These are phyloP conservation scores for Limonius californicus DNA, from an alignment of 1,140 invertebrate species.

Conservation along the genomic window DNA sequence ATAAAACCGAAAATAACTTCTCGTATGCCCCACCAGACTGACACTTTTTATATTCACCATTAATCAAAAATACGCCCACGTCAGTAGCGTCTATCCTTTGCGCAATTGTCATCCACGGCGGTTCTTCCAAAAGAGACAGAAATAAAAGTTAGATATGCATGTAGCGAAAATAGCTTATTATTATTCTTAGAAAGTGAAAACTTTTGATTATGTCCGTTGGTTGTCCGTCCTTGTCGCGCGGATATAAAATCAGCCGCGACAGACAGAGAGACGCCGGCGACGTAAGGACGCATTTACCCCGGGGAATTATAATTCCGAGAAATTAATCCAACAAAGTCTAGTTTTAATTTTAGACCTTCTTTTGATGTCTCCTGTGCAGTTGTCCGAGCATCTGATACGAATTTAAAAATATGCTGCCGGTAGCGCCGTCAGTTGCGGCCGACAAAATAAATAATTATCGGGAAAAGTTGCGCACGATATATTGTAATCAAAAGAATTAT, in stretches of 20 bases:
- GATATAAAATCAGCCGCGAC: not conserved
- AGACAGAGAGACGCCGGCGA: not conserved
- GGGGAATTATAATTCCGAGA: constrained; percentile 30
- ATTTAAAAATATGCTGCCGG: constrained; percentile 2
- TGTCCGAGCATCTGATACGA: constrained; percentile 14
- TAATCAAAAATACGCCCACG: constrained; percentile 38
- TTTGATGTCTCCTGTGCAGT: constrained; percentile 35
- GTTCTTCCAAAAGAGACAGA: constrained; percentile 11
- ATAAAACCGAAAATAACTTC: constrained; percentile 40
- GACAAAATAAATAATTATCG: constrained; percentile 8
- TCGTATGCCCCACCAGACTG: constrained; percentile 30
- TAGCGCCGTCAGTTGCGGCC: not conserved
- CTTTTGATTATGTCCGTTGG: not conserved
- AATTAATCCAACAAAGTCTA: constrained; percentile 42
- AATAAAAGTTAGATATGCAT: constrained; percentile 1
- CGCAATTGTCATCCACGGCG: constrained; percentile 14
- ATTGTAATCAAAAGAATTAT: too few species aligned
- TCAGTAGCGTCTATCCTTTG: constrained; percentile 22
- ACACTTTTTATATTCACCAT: constrained; percentile 39
- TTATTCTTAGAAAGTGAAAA: constrained; percentile 41
- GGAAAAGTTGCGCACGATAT: too few species aligned
- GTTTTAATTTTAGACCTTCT: constrained; percentile 42
- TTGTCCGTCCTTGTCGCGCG: not conserved
- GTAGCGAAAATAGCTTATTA: constrained; percentile 36
- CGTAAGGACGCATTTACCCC: not conserved